Percentiles rank a stretch among this genome's conserved stretches.
phyloP scores from a whole-genome alignment of 1,140 invertebrate genomes.

The Meloidogyne floridensis region DNA sequence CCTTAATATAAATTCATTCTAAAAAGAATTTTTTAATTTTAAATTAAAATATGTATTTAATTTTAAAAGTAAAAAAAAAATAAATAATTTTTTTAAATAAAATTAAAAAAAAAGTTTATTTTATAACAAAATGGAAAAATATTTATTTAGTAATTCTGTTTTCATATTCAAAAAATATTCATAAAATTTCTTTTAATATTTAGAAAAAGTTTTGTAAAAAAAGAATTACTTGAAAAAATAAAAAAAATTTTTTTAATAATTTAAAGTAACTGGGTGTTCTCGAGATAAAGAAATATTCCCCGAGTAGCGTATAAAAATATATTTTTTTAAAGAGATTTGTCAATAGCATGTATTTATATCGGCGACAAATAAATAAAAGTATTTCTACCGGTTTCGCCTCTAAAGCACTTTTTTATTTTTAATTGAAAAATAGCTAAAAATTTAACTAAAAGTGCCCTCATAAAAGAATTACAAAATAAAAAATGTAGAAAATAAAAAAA shows the following conservation, averaged over 20 bases:
- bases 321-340: neutral
- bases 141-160: no score
- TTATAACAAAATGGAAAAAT: no score
- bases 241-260: neutral
- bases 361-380: no score
- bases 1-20: neutral
- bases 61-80: no score
- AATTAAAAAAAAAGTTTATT: no score
- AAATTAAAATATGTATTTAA: no score
- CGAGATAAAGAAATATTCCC: neutral
- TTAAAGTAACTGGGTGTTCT: conserved; percentile 4
- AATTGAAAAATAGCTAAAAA: neutral
- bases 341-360: neutral
- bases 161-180: no score
- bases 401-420: neutral
- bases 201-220: neutral
- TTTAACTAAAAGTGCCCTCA: neutral
- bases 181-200: no score
- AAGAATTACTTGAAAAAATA: neutral
- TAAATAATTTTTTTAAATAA: no score
- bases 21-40: no score
- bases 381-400: neutral
- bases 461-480: neutral
- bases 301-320: neutral
- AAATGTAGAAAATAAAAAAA: neutral